These are phyloP conservation scores for Paguma larvata DNA, from an alignment of 2,797 vertebrate genomes.

Conservation along the genomic window DNA sequence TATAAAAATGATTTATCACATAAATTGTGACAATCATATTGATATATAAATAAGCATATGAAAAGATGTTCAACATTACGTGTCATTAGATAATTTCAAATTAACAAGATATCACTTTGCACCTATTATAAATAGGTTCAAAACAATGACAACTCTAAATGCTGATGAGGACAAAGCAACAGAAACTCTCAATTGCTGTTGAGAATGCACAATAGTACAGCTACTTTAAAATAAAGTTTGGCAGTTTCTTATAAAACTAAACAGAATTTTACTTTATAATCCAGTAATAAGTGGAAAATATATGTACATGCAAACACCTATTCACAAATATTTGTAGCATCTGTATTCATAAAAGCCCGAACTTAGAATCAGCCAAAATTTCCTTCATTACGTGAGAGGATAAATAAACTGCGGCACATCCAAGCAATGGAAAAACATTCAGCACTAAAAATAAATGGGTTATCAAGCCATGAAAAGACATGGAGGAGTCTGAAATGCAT, in stretches of 20 bases:
- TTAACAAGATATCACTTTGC: neutral
- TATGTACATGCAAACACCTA: neutral
- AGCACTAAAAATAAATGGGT: neutral
- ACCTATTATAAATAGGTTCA: neutral
- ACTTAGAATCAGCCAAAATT: neutral
- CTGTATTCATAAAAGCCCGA: neutral
- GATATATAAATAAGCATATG: neutral
- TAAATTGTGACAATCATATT: neutral
- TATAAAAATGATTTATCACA: neutral
- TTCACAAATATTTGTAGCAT: neutral
- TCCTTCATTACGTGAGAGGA: neutral
- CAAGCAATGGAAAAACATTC: neutral
- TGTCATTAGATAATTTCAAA: neutral
- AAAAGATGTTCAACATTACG: neutral
- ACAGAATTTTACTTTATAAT: neutral
- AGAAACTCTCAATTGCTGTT: neutral
- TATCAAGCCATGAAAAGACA: neutral
- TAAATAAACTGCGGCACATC: neutral
- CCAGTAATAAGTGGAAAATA: neutral
- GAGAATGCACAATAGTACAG: neutral
- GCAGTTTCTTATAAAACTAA: neutral
- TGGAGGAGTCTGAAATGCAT: neutral
- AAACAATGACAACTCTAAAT: neutral
- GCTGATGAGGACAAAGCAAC: neutral
- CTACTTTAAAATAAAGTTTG: too few relatives aligned